Evolutionary conservation across 2,113 vertebrate genomes (phyloP).

Genomic region (Leptobrachium leishanense): DNA sequence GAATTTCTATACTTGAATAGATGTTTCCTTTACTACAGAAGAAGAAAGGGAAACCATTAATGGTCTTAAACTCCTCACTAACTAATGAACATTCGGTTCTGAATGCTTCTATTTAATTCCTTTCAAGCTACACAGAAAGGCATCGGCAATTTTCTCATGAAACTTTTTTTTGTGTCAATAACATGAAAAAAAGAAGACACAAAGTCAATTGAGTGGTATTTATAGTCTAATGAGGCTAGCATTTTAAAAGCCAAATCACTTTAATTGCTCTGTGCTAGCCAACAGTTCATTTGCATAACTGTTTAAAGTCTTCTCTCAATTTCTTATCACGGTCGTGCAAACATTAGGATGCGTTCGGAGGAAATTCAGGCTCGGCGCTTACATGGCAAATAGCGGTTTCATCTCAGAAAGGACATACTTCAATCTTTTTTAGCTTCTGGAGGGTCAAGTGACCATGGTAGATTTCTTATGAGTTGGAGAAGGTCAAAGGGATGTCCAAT

Average conservation of each 20-base stretch:
- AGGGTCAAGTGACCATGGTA: too few species aligned
- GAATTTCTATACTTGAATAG: slow-evolving; percentile 45
- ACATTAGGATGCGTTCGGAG: slow-evolving; percentile 18
- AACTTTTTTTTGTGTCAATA: slow-evolving; percentile 44
- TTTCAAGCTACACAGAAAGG: slow-evolving; percentile 30
- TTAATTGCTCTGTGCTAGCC: slow-evolving; percentile 48
- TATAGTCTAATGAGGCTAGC: slow-evolving; percentile 49
- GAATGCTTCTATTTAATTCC: slow-evolving; percentile 30
- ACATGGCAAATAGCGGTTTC: not conserved
- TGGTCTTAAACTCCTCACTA: slow-evolving; percentile 31
- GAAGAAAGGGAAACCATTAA: slow-evolving; percentile 45
- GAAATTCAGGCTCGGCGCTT: not conserved
- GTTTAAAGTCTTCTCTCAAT: slow-evolving; percentile 43
- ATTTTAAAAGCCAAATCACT: slow-evolving; percentile 48
- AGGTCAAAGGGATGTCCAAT: too few species aligned
- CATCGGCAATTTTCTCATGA: slow-evolving; percentile 31
- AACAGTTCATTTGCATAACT: slow-evolving; percentile 43
- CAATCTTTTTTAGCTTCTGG: too few species aligned
- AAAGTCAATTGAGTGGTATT: slow-evolving; percentile 50
- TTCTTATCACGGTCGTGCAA: slow-evolving; percentile 42
- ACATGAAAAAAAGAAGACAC: slow-evolving; percentile 49
- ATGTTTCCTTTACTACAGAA: slow-evolving; percentile 26
- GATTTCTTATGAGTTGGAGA: too few species aligned
- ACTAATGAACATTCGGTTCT: not conserved
- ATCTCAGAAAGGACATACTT: not conserved